Evolutionary conservation across 2,797 vertebrate genomes (phyloP), one percentile per base, ranked within the genome.

Genomic region (Merluccius polli): DNA sequence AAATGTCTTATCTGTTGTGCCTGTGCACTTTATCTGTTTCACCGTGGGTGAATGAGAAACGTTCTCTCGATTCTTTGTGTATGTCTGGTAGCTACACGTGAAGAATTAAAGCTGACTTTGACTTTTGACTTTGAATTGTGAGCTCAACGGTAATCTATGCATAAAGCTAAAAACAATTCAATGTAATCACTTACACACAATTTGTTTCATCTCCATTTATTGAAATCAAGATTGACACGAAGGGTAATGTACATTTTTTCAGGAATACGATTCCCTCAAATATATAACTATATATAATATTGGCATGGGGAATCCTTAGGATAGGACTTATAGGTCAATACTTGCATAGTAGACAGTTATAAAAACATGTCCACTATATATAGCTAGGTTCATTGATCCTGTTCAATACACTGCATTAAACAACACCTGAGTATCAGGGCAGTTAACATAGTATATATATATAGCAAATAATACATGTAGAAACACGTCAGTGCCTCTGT

Each of bases 381-480:
- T 72, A 24, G 35, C 33, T 67, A 65, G 1, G 4, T 8, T 36
- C 77, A 63, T 35, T 72, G 59, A 68, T 63, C 27, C 16, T 75
- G 59, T 12, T 73, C 7, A 77, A 29, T n/a, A 29, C 7, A 21
- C 44, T 21, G 21, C n/a, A 63, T 8, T 24, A 24, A 63, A 63
- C 0, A 63, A 63, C n/a, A 73, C 15, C 16, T 70, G 31, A 38
- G 38, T 74, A 73, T 16, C 32, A 68, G 52, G 63, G 79, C 33
- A 77, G 27, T 31, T 52, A 32, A 63, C 79, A 75, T 76, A 16
- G 38, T 44, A 48, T 29, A n/a, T n/a, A n/a, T n/a, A n/a, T n/a
- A n/a, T n/a, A n/a, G 31, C 71, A 77, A 78, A 73, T 11, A 76
- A 52, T 32, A 27, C 3, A 30, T 15, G 8, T 8, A 69, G 67